A percentile compares a stretch with the other conserved stretches of the same genome.
Conservation (phyloP, 2,888 invertebrate genomes). For the Amphipyra tragopoginis region DNA sequence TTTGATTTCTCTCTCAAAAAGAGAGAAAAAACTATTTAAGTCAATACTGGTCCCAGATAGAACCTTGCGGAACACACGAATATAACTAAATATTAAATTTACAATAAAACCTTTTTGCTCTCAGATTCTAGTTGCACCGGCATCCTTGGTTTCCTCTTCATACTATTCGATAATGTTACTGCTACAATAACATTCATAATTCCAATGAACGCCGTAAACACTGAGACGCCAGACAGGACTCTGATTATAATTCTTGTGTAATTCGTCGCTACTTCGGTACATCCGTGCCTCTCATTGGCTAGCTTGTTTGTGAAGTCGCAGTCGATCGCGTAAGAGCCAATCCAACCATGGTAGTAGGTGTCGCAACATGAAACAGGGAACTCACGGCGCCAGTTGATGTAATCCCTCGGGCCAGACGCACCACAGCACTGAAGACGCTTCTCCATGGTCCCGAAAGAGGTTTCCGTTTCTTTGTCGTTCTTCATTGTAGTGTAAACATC, state of each 20-base stretch:
- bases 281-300: slow-evolving; percentile 84
- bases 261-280: slow-evolving; percentile 77
- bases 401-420: slow-evolving; percentile 81
- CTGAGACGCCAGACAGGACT: slow-evolving; percentile 71
- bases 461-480: slow-evolving; percentile 68
- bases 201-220: slow-evolving; percentile 76
- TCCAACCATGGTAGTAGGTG: slow-evolving; percentile 79
- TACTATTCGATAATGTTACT: slow-evolving; percentile 66
- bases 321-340: slow-evolving; percentile 75
- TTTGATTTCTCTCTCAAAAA: slow-evolving; percentile 50
- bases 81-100: slow-evolving; percentile 37
- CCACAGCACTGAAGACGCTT: slow-evolving; percentile 83
- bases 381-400: slow-evolving; percentile 78
- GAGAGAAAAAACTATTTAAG: slow-evolving; percentile 44
- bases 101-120: slow-evolving; percentile 81
- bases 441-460: slow-evolving; percentile 75
- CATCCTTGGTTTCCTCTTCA: slow-evolving; percentile 69
- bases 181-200: slow-evolving; percentile 72
- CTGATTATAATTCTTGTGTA: slow-evolving; percentile 78
- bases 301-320: slow-evolving; percentile 83
- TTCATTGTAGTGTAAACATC: slow-evolving; percentile 80
- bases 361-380: slow-evolving; percentile 85
- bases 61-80: slow-evolving; percentile 34
- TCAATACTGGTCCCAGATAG: slow-evolving; percentile 26
- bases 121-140: slow-evolving; percentile 76